These are phyloP conservation scores for Karalla daura DNA, from an alignment of 2,797 vertebrate species.

Conservation along the genomic window DNA sequence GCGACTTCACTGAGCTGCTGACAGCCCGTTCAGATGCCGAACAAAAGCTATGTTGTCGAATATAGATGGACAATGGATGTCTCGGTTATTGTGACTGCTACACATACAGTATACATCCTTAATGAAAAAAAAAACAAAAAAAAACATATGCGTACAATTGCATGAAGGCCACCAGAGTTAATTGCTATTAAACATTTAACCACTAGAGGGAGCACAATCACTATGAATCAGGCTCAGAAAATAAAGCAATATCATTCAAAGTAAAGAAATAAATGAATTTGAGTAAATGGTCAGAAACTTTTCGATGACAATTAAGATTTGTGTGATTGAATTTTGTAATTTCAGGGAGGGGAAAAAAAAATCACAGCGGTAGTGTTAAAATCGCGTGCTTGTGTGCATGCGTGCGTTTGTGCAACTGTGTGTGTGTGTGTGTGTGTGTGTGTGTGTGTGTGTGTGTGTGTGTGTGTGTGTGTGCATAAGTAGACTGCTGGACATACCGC, in stretches of 20 bases:
- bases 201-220: slow-evolving; percentile 80
- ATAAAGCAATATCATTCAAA: too few relatives aligned
- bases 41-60: neutral
- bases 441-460: slow-evolving; percentile 30
- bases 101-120: neutral
- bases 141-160: neutral
- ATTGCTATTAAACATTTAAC: slow-evolving; percentile 34
- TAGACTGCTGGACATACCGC: slow-evolving; percentile 72
- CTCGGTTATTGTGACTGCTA: neutral
- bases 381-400: slow-evolving; percentile 42
- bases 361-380: slow-evolving; percentile 3
- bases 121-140: neutral
- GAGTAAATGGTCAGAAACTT: neutral
- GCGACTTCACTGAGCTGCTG: slow-evolving; percentile 8
- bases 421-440: slow-evolving; percentile 30
- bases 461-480: slow-evolving; percentile 46
- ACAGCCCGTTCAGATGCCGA: neutral
- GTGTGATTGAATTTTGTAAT: neutral
- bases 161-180: neutral
- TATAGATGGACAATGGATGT: neutral
- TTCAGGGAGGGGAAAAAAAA: neutral
- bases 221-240: slow-evolving; percentile 48
- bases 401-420: slow-evolving; percentile 22
- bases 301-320: neutral
- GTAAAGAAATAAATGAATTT: neutral